Conservation (phyloP, 2,797 vertebrate species). For the Notamacropus eugenii region DNA sequence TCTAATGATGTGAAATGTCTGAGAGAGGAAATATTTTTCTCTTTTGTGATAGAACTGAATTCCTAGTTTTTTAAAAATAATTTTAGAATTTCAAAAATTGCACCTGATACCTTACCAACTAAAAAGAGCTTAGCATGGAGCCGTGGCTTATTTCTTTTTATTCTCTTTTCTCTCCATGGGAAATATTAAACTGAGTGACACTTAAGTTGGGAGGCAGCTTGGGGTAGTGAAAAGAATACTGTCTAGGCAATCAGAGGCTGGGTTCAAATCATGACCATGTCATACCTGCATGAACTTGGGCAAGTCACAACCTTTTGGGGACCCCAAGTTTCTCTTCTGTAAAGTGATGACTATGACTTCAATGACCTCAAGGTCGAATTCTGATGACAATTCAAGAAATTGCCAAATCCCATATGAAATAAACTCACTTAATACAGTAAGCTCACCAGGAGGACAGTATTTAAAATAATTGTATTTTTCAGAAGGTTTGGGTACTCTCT, state of each 20-base stretch:
- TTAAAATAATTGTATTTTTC: background rate
- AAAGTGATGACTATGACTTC: background rate
- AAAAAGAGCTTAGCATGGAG: background rate
- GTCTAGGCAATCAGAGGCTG: background rate
- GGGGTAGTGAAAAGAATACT: background rate
- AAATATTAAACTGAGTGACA: background rate
- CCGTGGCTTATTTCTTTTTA: background rate
- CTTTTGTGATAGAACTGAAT: background rate
- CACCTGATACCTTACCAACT: background rate
- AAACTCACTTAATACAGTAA: background rate
- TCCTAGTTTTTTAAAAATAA: background rate
- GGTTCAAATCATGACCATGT: background rate
- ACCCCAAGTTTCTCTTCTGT: background rate
- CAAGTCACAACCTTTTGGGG: background rate
- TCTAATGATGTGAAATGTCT: background rate
- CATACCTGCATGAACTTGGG: background rate
- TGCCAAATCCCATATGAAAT: background rate
- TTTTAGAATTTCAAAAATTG: fast-evolving
- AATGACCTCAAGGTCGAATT: background rate
- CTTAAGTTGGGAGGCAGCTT: background rate
- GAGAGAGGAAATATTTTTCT: background rate
- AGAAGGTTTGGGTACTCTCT: background rate
- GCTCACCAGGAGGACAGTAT: background rate
- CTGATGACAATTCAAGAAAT: background rate
- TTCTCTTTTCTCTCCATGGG: background rate